These are phyloP conservation scores for Cheilosia impressa DNA, from an alignment of 2,888 invertebrate species.

Conservation along the genomic window DNA sequence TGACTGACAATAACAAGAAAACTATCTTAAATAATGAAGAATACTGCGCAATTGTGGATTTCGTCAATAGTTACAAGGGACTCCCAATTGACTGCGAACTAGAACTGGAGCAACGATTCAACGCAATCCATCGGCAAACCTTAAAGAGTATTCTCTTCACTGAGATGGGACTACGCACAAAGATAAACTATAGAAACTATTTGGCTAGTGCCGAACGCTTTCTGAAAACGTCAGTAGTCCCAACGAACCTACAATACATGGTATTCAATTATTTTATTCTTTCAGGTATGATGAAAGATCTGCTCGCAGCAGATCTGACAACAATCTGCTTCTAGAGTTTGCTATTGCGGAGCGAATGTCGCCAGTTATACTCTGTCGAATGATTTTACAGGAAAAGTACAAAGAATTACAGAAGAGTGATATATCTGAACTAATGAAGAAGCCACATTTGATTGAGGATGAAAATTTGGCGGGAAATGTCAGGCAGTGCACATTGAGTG, in stretches of 20 bases:
- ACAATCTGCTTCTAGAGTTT: conserved; percentile 79
- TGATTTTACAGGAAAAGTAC: conserved; percentile 80
- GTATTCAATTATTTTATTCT: not conserved
- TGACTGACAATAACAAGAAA: conserved; percentile 71
- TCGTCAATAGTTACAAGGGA: conserved; percentile 85
- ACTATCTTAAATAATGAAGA: conserved; percentile 77
- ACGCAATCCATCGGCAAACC: conserved; percentile 85
- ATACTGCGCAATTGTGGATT: conserved; percentile 80
- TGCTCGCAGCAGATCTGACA: conserved; percentile 64
- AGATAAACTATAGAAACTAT: conserved; percentile 86
- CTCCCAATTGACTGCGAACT: conserved; percentile 86
- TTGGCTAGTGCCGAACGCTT: conserved; percentile 85
- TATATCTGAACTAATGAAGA: conserved; percentile 79
- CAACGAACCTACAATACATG: not conserved
- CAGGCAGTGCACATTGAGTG: conserved; percentile 89
- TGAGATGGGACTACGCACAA: conserved; percentile 87
- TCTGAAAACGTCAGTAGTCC: conserved; percentile 79
- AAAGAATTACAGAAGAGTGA: conserved; percentile 77
- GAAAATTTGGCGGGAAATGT: conserved; percentile 80
- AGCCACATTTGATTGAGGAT: conserved; percentile 81
- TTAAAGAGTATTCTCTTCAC: conserved; percentile 89
- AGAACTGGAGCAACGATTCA: conserved; percentile 85
- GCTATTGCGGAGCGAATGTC: conserved; percentile 78
- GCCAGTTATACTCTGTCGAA: conserved; percentile 80
- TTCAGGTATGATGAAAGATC: conserved; percentile 77